A percentile compares a stretch with the other conserved stretches of the same genome.
Conservation (phyloP, 2,113 vertebrate species). For the Ammodytes dubius region DNA sequence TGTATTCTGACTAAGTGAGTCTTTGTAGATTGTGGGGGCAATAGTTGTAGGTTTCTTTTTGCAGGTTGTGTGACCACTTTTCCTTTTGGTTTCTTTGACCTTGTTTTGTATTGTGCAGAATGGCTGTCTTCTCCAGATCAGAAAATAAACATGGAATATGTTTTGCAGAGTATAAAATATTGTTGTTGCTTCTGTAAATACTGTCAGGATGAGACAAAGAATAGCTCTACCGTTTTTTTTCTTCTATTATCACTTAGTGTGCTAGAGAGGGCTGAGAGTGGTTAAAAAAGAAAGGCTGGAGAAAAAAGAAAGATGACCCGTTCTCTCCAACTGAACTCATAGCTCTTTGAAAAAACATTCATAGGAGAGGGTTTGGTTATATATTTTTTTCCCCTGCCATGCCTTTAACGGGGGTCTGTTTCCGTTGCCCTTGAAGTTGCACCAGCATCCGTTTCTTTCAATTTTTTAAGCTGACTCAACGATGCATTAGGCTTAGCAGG, state of each 20-base stretch:
- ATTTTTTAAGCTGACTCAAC: slow-evolving; percentile 50
- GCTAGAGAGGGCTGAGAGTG: slow-evolving; percentile 27
- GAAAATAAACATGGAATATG: slow-evolving; percentile 67
- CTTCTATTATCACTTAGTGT: slow-evolving; percentile 51
- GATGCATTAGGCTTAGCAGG: slow-evolving; percentile 35
- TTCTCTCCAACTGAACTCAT: slow-evolving; percentile 46
- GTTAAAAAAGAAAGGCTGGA: slow-evolving; percentile 36
- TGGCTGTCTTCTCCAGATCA: slow-evolving; percentile 59
- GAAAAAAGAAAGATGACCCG: slow-evolving; percentile 22
- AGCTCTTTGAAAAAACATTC: slow-evolving; percentile 44
- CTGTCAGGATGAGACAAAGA: slow-evolving; percentile 85
- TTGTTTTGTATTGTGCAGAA: slow-evolving; percentile 71
- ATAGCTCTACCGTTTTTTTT: slow-evolving; percentile 75
- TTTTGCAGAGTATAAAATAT: slow-evolving; percentile 76
- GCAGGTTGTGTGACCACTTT: slow-evolving; percentile 87
- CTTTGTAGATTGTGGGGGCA: slow-evolving; percentile 92
- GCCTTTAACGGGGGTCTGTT: slow-evolving; percentile 64
- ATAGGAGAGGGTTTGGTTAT: slow-evolving; percentile 19
- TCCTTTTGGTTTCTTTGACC: slow-evolving; percentile 83
- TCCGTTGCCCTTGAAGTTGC: slow-evolving; percentile 69
- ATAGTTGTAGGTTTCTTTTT: slow-evolving; percentile 71
- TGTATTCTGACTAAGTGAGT: slow-evolving; percentile 86
- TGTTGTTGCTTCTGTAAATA: slow-evolving; percentile 86
- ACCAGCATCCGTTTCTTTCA: slow-evolving; percentile 69
- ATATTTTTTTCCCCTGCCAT: slow-evolving; percentile 33